Base-by-base conservation (phyloP, 37 sponge, comb jelly and placozoan species). In the Theonella swinhoei region DNA sequence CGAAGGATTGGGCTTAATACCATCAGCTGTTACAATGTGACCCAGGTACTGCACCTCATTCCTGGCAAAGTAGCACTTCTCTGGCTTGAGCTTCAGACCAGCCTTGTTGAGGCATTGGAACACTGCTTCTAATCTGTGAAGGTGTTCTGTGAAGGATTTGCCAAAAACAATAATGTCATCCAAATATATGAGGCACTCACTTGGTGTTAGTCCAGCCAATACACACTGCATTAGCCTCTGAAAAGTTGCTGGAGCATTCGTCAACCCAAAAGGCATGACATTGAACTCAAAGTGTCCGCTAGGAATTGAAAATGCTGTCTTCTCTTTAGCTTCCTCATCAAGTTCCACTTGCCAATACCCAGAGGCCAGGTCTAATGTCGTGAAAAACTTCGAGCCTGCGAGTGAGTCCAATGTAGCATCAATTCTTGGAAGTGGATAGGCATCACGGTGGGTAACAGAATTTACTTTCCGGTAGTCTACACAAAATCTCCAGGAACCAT, bases 171-270 rank as follows among this genome's bases (percentile, higher is more conserved):
- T 36, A 63, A 79, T 65, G 67, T 79, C 79, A 79, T 79, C 79
- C 64, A 79, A 39, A 59, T 81, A 69, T 47, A 81, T 70, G 40
- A 81, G 72, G 43, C 72, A 41, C 42, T 81, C 59, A 24, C 23
- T 29, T 24, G 14, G 31, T 28, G 82, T 43, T 59, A 81, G 29
- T 24, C 82, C 72, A 24, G 82, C 72, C n/a, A 81, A 39, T 38
- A 42, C 72, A 42, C 72, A 70, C 43, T 81, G 72, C 70, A 81
- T 81, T 4, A 70, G 28, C 33, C 82, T 34, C 54, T 81, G 82
- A 71, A 71, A 81, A 25, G 82, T 81, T 41, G 82, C 70, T 32
- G 70, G 82, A 23, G 82, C 82, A 35, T 81, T 81, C 24, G 79
- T 78, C 26, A 78, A 39, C n/a, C 79, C 67, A 36, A 78, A 78